Percentiles rank a stretch among this genome's conserved stretches.
phyloP scores from a whole-genome alignment of 2,113 vertebrate genomes.

The Megaceryle torquata region DNA sequence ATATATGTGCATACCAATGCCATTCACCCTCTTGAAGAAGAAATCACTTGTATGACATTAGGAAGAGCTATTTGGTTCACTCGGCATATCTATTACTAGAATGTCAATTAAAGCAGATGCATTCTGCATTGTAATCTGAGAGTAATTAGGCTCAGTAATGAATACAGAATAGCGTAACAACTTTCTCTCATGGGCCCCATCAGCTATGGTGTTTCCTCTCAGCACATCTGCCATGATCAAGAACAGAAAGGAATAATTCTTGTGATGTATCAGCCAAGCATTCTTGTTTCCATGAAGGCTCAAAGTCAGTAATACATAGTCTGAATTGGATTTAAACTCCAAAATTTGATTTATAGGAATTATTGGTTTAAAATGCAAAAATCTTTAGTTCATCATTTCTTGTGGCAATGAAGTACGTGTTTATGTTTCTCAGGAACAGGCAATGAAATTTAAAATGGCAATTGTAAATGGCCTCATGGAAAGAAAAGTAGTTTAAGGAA shows the following conservation, averaged over 20 bases:
- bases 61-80: neutral
- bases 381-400: neutral
- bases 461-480: neutral
- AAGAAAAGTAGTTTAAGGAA: neutral
- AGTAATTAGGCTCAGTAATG: constrained; percentile 42
- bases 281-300: neutral
- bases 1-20: neutral
- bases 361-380: neutral
- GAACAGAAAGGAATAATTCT: constrained; percentile 12
- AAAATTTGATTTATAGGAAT: neutral
- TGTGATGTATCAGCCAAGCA: neutral
- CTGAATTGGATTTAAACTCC: neutral
- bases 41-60: constrained; percentile 31
- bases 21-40: constrained; percentile 1
- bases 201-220: constrained; percentile 9
- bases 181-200: constrained; percentile 18
- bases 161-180: neutral
- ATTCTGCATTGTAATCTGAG: constrained; percentile 45
- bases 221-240: neutral
- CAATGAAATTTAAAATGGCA: neutral
- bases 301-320: neutral
- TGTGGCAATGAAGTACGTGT: neutral
- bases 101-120: constrained; percentile 31
- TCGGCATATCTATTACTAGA: neutral
- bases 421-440: neutral